Evolutionary conservation across 2,113 vertebrate species (phyloP).

Genomic region (Syrrhaptes paradoxus): DNA sequence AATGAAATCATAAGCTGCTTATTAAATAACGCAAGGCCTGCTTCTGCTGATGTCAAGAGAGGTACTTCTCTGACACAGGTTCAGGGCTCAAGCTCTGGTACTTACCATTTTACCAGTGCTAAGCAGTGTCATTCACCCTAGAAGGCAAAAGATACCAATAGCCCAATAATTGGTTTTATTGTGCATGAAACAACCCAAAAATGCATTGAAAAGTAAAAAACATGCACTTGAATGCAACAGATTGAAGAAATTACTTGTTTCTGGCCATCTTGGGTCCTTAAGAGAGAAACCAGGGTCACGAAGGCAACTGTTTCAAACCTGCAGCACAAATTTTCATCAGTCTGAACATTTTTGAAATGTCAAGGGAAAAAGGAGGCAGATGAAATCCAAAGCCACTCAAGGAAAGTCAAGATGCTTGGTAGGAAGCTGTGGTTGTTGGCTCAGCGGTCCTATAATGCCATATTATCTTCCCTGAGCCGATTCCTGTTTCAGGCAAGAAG

Average conservation of each 20-base stretch:
- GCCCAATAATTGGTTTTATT: background rate
- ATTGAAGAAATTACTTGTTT: background rate
- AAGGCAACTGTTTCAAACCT: background rate
- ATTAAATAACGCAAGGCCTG: background rate
- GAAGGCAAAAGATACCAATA: background rate
- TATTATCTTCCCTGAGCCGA: background rate
- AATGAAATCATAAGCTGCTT: background rate
- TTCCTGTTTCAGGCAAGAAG: background rate
- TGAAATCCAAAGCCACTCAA: slow-evolving; percentile 39
- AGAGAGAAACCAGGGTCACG: fast-evolving
- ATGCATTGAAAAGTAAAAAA: background rate
- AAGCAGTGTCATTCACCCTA: background rate
- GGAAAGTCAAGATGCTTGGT: slow-evolving; percentile 12
- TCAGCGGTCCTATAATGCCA: slow-evolving; percentile 8
- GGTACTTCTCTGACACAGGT: background rate
- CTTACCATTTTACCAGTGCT: background rate
- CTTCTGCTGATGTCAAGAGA: background rate
- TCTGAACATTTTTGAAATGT: slow-evolving; percentile 32
- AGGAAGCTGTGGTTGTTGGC: slow-evolving; percentile 49
- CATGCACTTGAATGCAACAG: background rate
- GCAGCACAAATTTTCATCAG: background rate
- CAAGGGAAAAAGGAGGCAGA: slow-evolving; percentile 8
- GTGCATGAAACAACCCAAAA: slow-evolving; percentile 15
- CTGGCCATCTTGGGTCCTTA: background rate
- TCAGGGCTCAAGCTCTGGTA: background rate